These are phyloP conservation scores for Caenorhabditis sulstoni DNA, from an alignment of 2,888 invertebrate species.

Conservation along the genomic window DNA sequence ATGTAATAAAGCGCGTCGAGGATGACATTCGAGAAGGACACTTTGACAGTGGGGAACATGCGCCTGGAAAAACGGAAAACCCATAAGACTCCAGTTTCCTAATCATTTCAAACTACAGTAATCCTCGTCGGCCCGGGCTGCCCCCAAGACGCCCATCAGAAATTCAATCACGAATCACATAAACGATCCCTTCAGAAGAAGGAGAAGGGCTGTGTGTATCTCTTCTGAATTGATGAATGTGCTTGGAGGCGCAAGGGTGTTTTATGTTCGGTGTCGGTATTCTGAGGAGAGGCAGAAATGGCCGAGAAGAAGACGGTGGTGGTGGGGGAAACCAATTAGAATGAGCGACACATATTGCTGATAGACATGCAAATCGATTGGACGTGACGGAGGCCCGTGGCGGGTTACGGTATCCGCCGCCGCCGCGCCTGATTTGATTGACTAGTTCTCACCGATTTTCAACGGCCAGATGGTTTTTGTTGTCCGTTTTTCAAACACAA, in stretches of 20 bases:
- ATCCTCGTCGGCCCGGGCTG: neutral
- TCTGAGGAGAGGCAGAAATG: conserved; percentile 17
- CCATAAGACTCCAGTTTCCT: no score
- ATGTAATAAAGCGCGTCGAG: conserved; percentile 87
- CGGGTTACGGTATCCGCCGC: conserved; percentile 17
- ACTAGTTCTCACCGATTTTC: no score
- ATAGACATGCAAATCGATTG: conserved; percentile 53
- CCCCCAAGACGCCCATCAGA: conserved; percentile 51
- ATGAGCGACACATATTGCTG: conserved; percentile 50
- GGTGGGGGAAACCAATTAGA: conserved; percentile 35
- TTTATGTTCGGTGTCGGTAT: conserved; percentile 45
- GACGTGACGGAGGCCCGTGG: conserved; percentile 5
- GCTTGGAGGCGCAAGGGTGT: conserved; percentile 27
- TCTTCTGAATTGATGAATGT: conserved; percentile 57
- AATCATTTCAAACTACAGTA: conserved; percentile 36
- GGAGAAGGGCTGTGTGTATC: neutral
- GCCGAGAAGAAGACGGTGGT: conserved; percentile 1
- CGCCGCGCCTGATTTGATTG: neutral
- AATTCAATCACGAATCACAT: conserved; percentile 52
- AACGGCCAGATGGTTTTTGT: no score
- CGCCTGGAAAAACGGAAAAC: conserved; percentile 85
- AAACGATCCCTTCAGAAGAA: conserved; percentile 16
- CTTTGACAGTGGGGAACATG: conserved; percentile 97
- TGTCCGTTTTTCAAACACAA: no score
- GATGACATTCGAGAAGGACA: conserved; percentile 89